Base-by-base conservation (phyloP, 1,140 invertebrate genomes). In the Diabrotica virgifera region DNA sequence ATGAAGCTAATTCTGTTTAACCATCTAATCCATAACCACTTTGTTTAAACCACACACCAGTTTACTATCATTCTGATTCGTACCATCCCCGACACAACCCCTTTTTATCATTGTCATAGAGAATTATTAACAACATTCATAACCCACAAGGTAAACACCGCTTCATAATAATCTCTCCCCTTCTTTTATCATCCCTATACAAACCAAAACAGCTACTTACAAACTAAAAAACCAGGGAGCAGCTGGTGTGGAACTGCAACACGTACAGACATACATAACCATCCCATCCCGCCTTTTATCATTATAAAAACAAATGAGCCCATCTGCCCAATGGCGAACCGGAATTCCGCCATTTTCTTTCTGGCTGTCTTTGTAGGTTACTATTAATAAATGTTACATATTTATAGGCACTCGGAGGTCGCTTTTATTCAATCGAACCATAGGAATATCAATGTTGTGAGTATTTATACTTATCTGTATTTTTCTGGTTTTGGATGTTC, bases 251-350 rank as follows among this genome's bases (percentile, higher is more conserved):
- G 14, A 50, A 40, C 50, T 14, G 36, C 24, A 52, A 52, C 38
- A 54, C 46, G 54, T 24, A 24, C 24, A 24, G 24, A 24, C 24
- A 24, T 24, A 24, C 24, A 24, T 24, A 24, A 24, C 24, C 24
- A 24, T 24, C 24, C 24, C 46, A 46, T 52, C 52, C 51, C 52
- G 46, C 24, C 60, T 50, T 62, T 50, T 55, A 62, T 62, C 52
- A 62, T 62, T 60, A 55, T 58, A 57, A 61, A 63, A 67, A 63
- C 61, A 67, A 67, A 59, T 60, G 62, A 63, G 52, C 51, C 61
- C 62, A 64, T 63, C 65, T 64, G 62, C 53, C 65, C 65, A 67
- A 67, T 67, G 65, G 61, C 61, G 56, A 67, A 55, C 65, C 61
- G 65, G 55, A 64, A 59, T 35, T 64, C 65, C 62, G 65, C 65